A percentile compares a stretch with the other conserved stretches of the same genome.
phyloP scores from a whole-genome alignment of 2,888 invertebrate species.

The Spisula solida region DNA sequence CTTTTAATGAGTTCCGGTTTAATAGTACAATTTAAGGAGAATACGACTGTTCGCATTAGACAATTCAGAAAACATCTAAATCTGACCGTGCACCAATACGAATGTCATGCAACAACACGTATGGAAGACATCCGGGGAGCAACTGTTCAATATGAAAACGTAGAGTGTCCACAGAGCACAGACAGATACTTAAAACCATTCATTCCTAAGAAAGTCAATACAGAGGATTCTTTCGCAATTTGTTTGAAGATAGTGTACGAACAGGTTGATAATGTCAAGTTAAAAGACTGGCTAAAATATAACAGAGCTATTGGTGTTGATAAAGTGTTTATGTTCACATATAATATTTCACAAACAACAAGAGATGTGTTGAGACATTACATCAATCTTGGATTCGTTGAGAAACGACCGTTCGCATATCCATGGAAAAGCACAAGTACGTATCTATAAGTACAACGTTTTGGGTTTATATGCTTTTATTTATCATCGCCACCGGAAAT shows the following conservation, averaged over 20 bases:
- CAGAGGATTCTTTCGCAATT: conserved; percentile 31
- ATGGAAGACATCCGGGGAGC: conserved; percentile 17
- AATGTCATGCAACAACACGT: conserved; percentile 20
- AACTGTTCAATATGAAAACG: background rate
- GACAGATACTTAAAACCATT: conserved; percentile 26
- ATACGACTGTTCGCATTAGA: background rate
- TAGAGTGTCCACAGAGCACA: background rate
- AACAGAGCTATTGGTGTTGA: conserved; percentile 40
- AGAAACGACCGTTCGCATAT: conserved; percentile 28
- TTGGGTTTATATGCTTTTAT: no score
- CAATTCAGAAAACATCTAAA: background rate
- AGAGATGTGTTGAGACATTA: conserved; percentile 22
- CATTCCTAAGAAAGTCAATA: background rate
- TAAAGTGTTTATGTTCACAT: conserved; percentile 43
- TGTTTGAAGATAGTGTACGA: conserved; percentile 50
- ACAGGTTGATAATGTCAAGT: no score
- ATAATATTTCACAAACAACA: background rate
- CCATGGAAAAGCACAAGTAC: conserved; percentile 27
- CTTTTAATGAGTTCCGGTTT: background rate
- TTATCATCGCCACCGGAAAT: no score
- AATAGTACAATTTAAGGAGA: background rate
- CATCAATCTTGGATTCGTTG: conserved; percentile 23
- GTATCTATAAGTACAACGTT: no score
- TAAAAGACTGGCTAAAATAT: conserved; percentile 48
- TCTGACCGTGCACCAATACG: background rate